Base-by-base conservation (phyloP, 2,113 vertebrate genomes). In the Lichenostomus cassidix region DNA sequence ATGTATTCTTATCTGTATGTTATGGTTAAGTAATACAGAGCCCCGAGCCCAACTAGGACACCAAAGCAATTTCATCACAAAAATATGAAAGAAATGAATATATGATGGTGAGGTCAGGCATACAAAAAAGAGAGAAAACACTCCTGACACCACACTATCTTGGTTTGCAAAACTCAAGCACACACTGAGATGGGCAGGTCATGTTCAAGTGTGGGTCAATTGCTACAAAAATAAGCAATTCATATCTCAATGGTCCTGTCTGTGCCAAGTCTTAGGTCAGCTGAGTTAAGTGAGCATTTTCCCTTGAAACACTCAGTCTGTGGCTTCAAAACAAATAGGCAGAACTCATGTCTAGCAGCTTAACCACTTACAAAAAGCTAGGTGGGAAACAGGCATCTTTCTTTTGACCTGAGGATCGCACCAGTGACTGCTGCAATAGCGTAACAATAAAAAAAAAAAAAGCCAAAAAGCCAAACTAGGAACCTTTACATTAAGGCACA, bases 381-480 rank as follows among this genome's bases (percentile, higher is more conserved):
- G 37, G 28, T 67, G 27, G 41, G 41, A 78, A 77, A 49, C 23
- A 20, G 27, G 3, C 12, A 62, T 35, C 9, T 15, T 67, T 60
- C 33, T 83, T 52, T 44, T 44, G 35, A 83, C 35, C 46, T 55
- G 44, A 71, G 58, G 21, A 55, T 67, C 35, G 39, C 27, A 37
- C 12, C 46, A 73, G 42, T 20, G 53, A 47, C 8, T 27, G 16
- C 24, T 67, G 17, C 20, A 10, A 41, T 49, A 71, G 27, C n/a
- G 7, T 63, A 69, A 69, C 7, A 29, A 25, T 12, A 19, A 22
- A 47, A 49, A 49, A 47, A 47, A 47, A 24, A 19, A 11, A 4
- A 22, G 0, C 0, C 3, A 4, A 20, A 28, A n/a, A 22, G 4
- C 10, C 10, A 63, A 37, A 55, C 3, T 12, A 39, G 42, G 37